Evolutionary conservation across 2,888 invertebrate genomes (phyloP).

Genomic region (Patella pellucida): DNA sequence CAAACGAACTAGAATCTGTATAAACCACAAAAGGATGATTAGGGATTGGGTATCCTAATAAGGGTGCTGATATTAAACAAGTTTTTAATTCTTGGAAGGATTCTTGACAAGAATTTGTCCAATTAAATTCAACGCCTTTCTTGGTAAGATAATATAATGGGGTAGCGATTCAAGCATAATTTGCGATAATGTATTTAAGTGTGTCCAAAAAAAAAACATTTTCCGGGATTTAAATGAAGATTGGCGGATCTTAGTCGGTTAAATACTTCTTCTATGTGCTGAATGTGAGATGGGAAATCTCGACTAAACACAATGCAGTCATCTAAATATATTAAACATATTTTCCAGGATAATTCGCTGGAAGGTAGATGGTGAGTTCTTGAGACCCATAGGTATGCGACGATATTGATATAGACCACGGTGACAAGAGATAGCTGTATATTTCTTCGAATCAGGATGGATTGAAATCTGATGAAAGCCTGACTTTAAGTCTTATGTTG

Average conservation of each 20-base stretch:
- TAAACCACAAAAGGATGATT: slow-evolving; percentile 16
- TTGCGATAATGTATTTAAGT: slow-evolving; percentile 8
- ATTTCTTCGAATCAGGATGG: no score
- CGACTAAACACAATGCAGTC: slow-evolving; percentile 14
- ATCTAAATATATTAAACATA: slow-evolving; percentile 15
- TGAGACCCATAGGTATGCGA: no score
- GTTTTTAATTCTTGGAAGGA: slow-evolving; percentile 17
- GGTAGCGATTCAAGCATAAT: no score
- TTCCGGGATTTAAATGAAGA: not conserved
- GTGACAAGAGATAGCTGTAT: no score
- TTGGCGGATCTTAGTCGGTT: slow-evolving; percentile 16
- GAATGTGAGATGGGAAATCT: slow-evolving; percentile 6
- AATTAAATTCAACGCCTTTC: slow-evolving; percentile 23
- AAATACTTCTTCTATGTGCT: slow-evolving; percentile 17
- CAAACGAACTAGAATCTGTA: slow-evolving; percentile 16
- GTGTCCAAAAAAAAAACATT: slow-evolving; percentile 11
- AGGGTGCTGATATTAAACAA: slow-evolving; percentile 17
- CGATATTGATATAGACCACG: no score
- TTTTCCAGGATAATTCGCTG: slow-evolving; percentile 12
- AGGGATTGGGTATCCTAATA: slow-evolving; percentile 17
- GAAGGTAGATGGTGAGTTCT: slow-evolving; percentile 14
- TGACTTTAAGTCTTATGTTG: no score
- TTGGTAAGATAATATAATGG: slow-evolving; percentile 22
- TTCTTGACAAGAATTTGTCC: slow-evolving; percentile 20
- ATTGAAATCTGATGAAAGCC: no score